Evolutionary conservation across 1,140 invertebrate genomes (phyloP).

Genomic region (Ceratina japonica): DNA sequence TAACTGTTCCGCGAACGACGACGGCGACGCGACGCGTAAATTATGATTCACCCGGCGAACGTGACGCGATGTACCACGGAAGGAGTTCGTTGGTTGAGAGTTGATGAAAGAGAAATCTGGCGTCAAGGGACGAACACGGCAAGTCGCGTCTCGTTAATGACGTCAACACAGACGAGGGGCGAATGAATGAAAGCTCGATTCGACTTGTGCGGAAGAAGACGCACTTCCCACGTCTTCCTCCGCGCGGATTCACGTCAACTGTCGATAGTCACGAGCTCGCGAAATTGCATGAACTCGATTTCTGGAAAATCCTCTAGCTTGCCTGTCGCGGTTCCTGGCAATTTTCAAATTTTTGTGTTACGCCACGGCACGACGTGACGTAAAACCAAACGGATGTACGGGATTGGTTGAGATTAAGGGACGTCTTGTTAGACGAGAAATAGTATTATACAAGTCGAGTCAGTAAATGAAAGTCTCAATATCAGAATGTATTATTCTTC

Average conservation of each 20-base stretch:
- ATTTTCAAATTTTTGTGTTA: neutral
- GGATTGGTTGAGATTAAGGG: neutral
- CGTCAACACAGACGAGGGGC: neutral
- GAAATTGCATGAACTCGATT: constrained; percentile 54
- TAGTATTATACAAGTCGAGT: too few species aligned
- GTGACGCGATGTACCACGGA: neutral
- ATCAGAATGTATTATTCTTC: too few species aligned
- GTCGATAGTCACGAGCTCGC: constrained; percentile 44
- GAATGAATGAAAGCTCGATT: constrained; percentile 6
- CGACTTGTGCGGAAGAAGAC: neutral
- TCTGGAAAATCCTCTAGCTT: constrained; percentile 41
- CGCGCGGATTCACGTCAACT: constrained; percentile 54
- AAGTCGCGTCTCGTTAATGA: constrained; percentile 14
- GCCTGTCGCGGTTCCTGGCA: neutral
- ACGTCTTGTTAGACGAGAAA: neutral
- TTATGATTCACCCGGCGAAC: constrained; percentile 21
- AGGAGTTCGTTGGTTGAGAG: neutral
- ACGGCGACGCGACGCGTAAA: constrained; percentile 6
- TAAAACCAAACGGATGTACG: too few species aligned
- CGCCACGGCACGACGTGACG: too few species aligned
- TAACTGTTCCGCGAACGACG: constrained; percentile 8
- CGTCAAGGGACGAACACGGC: neutral
- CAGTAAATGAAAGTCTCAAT: too few species aligned
- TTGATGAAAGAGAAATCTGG: neutral
- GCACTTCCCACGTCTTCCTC: constrained; percentile 9